Conservation (phyloP, 2,797 vertebrate genomes). For the Typhlichthys subterraneus region DNA sequence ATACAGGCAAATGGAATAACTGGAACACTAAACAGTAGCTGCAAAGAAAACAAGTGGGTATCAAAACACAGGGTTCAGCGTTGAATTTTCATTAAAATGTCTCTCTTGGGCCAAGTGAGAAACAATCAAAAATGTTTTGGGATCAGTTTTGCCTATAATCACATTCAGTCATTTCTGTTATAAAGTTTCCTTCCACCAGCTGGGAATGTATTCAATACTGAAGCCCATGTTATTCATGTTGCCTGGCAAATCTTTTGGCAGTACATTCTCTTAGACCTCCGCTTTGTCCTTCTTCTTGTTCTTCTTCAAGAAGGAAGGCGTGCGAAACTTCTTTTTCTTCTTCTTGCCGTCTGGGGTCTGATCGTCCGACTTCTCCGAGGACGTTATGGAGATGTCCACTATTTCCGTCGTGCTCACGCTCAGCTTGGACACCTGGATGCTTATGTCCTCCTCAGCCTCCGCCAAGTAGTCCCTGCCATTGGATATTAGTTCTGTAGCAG, state of each 20-base stretch:
- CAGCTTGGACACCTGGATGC: slow-evolving; percentile 84
- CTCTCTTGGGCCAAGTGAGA: background rate
- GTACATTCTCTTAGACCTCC: slow-evolving; percentile 50
- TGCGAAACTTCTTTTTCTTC: slow-evolving; percentile 98
- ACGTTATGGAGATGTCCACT: slow-evolving; percentile 85
- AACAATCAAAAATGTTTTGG: slow-evolving; percentile 24
- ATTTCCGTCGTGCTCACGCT: slow-evolving; percentile 85
- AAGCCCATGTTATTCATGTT: slow-evolving; percentile 27
- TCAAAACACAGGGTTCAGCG: background rate
- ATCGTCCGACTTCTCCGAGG: slow-evolving; percentile 83
- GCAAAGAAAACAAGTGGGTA: slow-evolving; percentile 13
- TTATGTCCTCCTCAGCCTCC: slow-evolving; percentile 86
- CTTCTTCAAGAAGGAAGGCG: slow-evolving; percentile 94
- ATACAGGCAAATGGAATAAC: slow-evolving; percentile 8
- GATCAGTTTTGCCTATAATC: slow-evolving; percentile 30
- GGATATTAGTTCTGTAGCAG: slow-evolving; percentile 75
- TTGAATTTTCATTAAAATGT: background rate
- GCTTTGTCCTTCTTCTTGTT: slow-evolving; percentile 90
- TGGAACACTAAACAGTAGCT: background rate
- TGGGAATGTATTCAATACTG: slow-evolving; percentile 23
- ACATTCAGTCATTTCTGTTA: slow-evolving; percentile 28
- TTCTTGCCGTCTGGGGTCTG: slow-evolving; percentile 91
- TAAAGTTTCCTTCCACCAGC: slow-evolving; percentile 42
- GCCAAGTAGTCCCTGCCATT: slow-evolving; percentile 87
- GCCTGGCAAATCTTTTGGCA: slow-evolving; percentile 16